These are phyloP conservation scores for Cladopsammia gracilis DNA, from an alignment of 64 coral and sea anemone species.

Conservation along the genomic window DNA sequence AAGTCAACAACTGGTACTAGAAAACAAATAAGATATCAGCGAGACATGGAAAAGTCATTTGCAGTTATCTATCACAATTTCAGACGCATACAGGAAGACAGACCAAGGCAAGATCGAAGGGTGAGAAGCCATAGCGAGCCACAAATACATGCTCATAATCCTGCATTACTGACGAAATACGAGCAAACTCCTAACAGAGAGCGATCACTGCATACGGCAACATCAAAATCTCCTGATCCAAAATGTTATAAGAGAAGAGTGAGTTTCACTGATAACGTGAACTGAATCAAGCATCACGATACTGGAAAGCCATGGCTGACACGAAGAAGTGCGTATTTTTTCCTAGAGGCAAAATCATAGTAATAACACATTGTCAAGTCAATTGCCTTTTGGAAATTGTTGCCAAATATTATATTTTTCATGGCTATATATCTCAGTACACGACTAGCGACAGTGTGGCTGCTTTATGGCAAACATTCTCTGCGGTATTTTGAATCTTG, in stretches of 20 bases:
- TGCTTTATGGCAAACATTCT: no score
- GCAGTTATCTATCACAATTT: conserved; percentile 37
- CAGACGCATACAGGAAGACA: conserved; percentile 17
- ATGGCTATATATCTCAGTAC: no score
- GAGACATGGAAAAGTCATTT: conserved; percentile 27
- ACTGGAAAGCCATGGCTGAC: neutral
- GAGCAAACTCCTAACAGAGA: neutral
- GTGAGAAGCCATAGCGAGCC: conserved; percentile 3
- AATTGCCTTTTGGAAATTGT: no score
- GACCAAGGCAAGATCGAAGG: neutral
- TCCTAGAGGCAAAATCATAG: no score
- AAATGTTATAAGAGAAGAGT: neutral
- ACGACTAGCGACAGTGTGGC: no score
- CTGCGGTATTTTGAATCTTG: no score
- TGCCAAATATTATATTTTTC: no score
- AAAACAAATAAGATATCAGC: neutral
- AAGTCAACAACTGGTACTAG: neutral
- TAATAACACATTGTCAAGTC: no score
- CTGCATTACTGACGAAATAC: neutral
- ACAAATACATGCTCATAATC: neutral
- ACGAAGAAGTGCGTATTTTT: no score
- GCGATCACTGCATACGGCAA: no score
- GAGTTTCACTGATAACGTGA: neutral
- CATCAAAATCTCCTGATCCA: neutral
- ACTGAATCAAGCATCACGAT: neutral